Conservation (phyloP, 2,113 vertebrate genomes). For the Thomomys bottae region DNA sequence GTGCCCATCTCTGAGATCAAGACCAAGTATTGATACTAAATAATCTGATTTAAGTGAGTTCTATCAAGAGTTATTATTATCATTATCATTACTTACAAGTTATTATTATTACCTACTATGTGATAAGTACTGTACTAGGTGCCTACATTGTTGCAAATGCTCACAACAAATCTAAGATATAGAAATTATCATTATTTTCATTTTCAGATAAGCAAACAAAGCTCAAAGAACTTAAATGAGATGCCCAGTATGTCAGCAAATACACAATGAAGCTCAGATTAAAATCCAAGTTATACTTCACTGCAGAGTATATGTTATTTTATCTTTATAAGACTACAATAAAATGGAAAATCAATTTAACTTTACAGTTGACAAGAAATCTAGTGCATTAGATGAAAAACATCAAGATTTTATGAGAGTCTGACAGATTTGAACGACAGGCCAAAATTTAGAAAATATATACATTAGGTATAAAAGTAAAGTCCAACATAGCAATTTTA, state of each 20-base stretch:
- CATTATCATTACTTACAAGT: not conserved
- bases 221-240: not conserved
- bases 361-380: constrained; percentile 28
- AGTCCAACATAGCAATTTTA: constrained; percentile 27
- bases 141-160: not conserved
- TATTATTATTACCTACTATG: not conserved
- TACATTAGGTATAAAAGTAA: constrained; percentile 36
- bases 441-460: constrained; percentile 39
- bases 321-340: constrained; percentile 19
- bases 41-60: not conserved
- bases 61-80: not conserved
- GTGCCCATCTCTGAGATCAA: no score
- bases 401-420: constrained; percentile 20
- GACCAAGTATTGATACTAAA: no score
- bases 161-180: not conserved
- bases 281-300: constrained; percentile 29
- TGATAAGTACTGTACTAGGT: not conserved
- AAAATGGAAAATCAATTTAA: constrained; percentile 20
- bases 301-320: not conserved
- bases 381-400: not conserved
- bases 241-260: not conserved
- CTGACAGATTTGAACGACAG: constrained; percentile 47
- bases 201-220: not conserved
- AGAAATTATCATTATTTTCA: not conserved
- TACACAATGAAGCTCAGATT: constrained; percentile 9